Evolutionary conservation across 1,140 invertebrate genomes (phyloP).

Genomic region (Arctopsyche grandis): DNA sequence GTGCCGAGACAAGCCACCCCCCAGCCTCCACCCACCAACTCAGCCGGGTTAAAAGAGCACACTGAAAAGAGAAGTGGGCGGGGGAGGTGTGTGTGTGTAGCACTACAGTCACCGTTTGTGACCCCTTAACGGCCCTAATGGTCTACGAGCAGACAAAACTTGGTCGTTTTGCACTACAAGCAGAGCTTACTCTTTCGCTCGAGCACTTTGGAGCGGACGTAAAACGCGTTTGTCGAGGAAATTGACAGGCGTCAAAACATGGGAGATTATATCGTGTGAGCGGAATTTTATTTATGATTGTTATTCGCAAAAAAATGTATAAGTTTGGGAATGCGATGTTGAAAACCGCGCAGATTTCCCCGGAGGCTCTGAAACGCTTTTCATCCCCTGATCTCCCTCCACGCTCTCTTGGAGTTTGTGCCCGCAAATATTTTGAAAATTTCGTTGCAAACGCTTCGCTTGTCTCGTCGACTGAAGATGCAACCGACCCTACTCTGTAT

Average conservation of each 20-base stretch:
- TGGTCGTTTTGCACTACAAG: constrained; percentile 12
- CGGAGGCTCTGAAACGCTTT: background rate
- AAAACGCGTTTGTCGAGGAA: background rate
- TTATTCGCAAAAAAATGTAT: constrained; percentile 10
- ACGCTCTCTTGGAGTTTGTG: no score
- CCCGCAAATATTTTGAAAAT: no score
- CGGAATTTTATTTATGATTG: constrained; percentile 13
- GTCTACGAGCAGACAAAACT: constrained; percentile 15
- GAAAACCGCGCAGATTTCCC: constrained; percentile 15
- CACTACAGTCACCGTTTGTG: no score
- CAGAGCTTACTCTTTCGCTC: background rate
- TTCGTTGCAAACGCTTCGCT: no score
- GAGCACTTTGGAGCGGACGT: background rate
- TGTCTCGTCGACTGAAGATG: no score
- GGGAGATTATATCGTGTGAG: background rate
- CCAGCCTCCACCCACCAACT: no score
- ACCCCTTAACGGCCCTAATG: constrained; percentile 20
- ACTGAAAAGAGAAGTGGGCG: background rate
- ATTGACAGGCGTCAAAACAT: no score
- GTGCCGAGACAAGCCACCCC: background rate
- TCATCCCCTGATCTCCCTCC: no score
- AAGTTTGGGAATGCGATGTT: background rate
- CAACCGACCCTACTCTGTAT: no score
- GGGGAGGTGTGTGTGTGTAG: background rate
- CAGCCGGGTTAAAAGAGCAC: background rate